Conservation (phyloP, 1,140 invertebrate genomes). For the Arctopsyche grandis region DNA sequence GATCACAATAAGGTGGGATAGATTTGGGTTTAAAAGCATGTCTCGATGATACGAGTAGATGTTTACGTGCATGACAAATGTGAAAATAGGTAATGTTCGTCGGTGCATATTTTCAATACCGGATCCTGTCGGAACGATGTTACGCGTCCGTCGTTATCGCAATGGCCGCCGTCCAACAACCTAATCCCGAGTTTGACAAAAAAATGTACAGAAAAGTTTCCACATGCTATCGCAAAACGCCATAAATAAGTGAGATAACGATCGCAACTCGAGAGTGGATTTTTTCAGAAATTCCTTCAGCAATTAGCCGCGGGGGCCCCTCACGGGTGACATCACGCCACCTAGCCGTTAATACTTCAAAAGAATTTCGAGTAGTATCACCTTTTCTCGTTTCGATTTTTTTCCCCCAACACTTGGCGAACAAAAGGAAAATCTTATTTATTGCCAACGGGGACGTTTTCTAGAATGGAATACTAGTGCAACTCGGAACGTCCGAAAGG, state of each 20-base stretch:
- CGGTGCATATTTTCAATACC: constrained; percentile 12
- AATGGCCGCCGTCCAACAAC: constrained; percentile 31
- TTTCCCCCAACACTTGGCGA: background rate
- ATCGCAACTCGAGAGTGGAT: constrained; percentile 34
- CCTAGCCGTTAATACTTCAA: background rate
- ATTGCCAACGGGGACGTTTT: background rate
- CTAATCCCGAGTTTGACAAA: constrained; percentile 11
- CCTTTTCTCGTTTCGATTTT: background rate
- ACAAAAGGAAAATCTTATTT: background rate
- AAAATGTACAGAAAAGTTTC: constrained; percentile 35
- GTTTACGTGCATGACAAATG: background rate
- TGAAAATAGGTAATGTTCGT: background rate
- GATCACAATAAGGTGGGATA: no score
- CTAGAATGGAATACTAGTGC: background rate
- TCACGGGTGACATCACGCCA: constrained; percentile 23
- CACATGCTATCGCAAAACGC: constrained; percentile 44
- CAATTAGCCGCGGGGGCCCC: constrained; percentile 25
- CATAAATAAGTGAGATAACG: constrained; percentile 48
- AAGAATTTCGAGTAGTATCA: constrained; percentile 20
- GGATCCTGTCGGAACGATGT: background rate
- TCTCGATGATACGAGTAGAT: no score
- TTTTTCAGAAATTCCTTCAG: constrained; percentile 41
- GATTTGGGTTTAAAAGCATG: no score
- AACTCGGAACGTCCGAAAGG: background rate
- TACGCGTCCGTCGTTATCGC: constrained; percentile 12